phyloP scores from a whole-genome alignment of 2,113 vertebrate species.

The Laticauda laticaudata region DNA sequence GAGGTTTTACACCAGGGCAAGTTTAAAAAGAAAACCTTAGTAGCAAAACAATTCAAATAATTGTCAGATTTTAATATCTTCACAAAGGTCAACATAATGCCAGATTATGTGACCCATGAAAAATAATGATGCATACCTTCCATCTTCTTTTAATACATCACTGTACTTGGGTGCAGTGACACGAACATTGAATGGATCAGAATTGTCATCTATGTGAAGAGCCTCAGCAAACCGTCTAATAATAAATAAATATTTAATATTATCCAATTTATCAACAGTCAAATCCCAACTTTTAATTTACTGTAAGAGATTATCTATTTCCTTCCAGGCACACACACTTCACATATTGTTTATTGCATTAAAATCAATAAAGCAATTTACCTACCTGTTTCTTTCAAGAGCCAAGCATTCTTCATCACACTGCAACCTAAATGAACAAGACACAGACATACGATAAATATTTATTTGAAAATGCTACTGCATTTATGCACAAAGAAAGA shows the following conservation, averaged over 20 bases:
- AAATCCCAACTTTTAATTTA: neutral
- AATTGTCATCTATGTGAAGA: constrained; percentile 85
- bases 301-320: too few species aligned
- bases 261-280: neutral
- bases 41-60: neutral
- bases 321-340: neutral
- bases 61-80: neutral
- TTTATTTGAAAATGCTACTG: neutral
- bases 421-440: constrained; percentile 79
- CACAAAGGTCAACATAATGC: neutral
- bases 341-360: neutral
- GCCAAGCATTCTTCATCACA: constrained; percentile 93
- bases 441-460: constrained; percentile 37
- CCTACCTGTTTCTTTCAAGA: constrained; percentile 90
- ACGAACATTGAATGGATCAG: constrained; percentile 88
- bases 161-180: constrained; percentile 86
- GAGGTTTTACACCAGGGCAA: neutral
- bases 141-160: constrained; percentile 91
- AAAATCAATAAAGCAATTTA: constrained; percentile 18
- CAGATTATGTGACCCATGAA: neutral
- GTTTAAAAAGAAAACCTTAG: neutral
- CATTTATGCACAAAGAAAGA: neutral
- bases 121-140: constrained; percentile 74
- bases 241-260: neutral
- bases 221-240: constrained; percentile 87